Evolutionary conservation across 2,113 vertebrate genomes (phyloP).

Genomic region (Pandion haliaetus): DNA sequence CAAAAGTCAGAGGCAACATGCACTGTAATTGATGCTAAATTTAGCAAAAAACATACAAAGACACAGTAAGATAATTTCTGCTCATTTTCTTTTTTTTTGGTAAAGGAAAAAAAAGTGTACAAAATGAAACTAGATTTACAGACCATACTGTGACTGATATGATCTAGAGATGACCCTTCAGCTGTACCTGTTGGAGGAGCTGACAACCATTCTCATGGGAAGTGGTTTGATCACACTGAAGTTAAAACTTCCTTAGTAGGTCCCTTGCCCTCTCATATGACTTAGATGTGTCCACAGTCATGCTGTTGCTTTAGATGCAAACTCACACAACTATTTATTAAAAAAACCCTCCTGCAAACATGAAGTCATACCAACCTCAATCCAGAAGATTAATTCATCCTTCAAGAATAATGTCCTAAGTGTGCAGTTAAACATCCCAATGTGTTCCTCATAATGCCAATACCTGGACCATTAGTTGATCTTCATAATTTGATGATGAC

Average conservation of each 20-base stretch:
- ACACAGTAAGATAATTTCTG: not conserved
- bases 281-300: not conserved
- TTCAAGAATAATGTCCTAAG: not conserved
- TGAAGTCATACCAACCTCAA: not conserved
- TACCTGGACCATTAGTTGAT: not conserved
- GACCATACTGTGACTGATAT: not conserved
- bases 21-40: not conserved
- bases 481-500: not conserved
- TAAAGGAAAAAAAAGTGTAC: not conserved
- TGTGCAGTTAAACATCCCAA: not conserved
- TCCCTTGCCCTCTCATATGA: not conserved
- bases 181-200: not conserved
- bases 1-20: not conserved
- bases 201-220: not conserved
- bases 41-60: not conserved
- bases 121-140: not conserved
- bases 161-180: not conserved
- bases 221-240: not conserved
- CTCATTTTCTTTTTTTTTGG: not conserved
- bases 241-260: not conserved
- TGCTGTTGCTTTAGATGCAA: not conserved
- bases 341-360: not conserved
- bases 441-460: not conserved
- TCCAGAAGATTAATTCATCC: not conserved
- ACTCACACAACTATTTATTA: not conserved